A percentile compares a stretch with the other conserved stretches of the same genome.
Evolutionary conservation across 2,113 vertebrate species (phyloP).

Genomic region (Rhagologus leucostigma): DNA sequence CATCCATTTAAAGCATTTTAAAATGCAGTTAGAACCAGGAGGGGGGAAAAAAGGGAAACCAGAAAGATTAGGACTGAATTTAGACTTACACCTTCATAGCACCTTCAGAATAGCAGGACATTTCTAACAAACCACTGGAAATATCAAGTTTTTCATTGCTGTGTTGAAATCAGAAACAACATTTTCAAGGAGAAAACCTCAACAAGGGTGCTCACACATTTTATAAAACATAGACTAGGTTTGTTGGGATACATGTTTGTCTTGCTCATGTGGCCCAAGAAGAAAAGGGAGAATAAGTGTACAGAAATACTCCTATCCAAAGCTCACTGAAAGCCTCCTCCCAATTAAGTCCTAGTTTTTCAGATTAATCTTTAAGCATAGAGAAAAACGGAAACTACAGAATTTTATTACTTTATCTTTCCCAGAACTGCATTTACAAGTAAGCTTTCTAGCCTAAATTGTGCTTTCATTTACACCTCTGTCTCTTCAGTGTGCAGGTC

Average conservation of each 20-base stretch:
- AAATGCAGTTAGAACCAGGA: not conserved
- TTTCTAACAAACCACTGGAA: not conserved
- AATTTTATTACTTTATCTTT: not conserved
- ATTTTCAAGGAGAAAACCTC: not conserved
- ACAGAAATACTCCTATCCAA: not conserved
- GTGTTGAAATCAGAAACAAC: not conserved
- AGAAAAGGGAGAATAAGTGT: not conserved
- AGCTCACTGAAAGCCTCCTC: not conserved
- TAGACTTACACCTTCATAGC: not conserved
- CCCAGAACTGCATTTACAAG: not conserved
- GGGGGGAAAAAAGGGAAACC: fast-evolving
- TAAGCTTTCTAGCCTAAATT: not conserved
- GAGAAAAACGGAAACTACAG: not conserved
- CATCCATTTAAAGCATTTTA: not conserved
- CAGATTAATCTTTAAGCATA: not conserved
- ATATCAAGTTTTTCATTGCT: not conserved
- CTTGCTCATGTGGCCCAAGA: not conserved
- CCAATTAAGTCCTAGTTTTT: not conserved
- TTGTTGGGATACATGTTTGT: not conserved
- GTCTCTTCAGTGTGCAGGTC: not conserved
- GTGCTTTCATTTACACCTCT: not conserved
- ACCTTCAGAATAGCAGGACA: not conserved
- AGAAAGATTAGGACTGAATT: not conserved
- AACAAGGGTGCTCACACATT: not conserved
- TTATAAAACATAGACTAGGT: not conserved